Evolutionary conservation across 2,113 vertebrate genomes (phyloP), one percentile per base, ranked within the genome.

Genomic region (Chionis minor): DNA sequence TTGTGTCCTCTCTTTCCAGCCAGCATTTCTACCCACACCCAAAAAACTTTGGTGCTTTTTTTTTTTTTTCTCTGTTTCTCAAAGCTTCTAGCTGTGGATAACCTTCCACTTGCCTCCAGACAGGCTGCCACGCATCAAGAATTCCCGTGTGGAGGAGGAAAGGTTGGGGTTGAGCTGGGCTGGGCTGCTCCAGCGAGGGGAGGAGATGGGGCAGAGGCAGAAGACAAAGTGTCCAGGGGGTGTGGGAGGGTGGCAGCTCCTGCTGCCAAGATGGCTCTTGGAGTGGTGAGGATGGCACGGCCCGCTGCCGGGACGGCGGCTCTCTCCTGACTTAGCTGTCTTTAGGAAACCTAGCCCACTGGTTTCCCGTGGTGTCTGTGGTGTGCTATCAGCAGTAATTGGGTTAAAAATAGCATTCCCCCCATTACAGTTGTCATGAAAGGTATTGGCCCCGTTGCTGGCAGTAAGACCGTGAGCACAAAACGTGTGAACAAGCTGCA

Each of bases 391-490:
- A 40, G 28, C 12, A 44, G 66, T 14, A 54, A 33, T 9, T 26
- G 22, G 22, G 23, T 58, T 74, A 59, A 88, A 92, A 94, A 65
- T 15, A 69, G 14, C 24, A n/a, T 49, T 82, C 38, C 12, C 67
- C 20, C 69, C 38, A 4, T 61, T 63, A 40, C 6, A 10, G 44
- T 9, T 77, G 47, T 91, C 47, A 58, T 0, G 1, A 65, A 71
- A 49, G 27, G 45, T 0, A 0, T 23, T 32, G 62, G 55, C 32
- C 51, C 38, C 0, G 0, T 40, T 35, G 26, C 45, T 87, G 67
- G 28, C 47, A 38, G 42, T n/a, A 22, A 30, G 59, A 32, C 44
- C 63, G 44, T 42, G 32, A 73, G 12, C 49, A 45, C 1, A 0
- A 23, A 27, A 23, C 0, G 6, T 38, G 71, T 42, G 59, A 89